These are phyloP conservation scores for Fregetta grallaria DNA, from an alignment of 2,113 vertebrate genomes.

Conservation along the genomic window DNA sequence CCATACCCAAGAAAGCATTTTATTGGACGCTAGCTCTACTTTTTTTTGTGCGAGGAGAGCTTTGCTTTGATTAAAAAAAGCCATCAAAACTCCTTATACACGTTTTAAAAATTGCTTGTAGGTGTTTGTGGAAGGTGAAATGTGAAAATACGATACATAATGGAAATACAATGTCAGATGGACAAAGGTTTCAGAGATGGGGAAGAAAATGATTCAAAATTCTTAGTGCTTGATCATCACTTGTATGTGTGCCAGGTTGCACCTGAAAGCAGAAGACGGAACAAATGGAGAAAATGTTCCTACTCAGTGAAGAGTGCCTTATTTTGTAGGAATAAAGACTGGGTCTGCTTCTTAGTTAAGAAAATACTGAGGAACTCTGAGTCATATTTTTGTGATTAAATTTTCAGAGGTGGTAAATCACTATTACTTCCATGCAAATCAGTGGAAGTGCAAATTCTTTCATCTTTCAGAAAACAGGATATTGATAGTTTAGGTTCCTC, in stretches of 20 bases:
- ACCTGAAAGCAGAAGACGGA: background rate
- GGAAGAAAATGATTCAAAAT: background rate
- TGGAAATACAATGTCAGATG: background rate
- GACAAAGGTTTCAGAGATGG: background rate
- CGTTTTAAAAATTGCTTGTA: background rate
- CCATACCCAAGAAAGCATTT: background rate
- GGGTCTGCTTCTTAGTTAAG: background rate
- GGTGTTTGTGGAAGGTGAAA: background rate
- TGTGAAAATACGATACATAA: background rate
- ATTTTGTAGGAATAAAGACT: background rate
- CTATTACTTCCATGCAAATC: background rate
- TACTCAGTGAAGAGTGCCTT: background rate
- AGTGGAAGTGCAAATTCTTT: background rate
- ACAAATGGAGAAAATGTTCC: background rate
- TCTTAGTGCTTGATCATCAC: background rate
- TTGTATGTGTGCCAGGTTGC: fast-evolving
- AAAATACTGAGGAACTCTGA: background rate
- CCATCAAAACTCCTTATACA: background rate
- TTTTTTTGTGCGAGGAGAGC: background rate
- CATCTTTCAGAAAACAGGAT: background rate
- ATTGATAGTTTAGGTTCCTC: background rate
- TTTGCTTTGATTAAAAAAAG: background rate
- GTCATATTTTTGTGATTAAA: background rate
- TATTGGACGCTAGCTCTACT: background rate
- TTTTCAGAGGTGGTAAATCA: background rate